Conservation (phyloP, 2,797 vertebrate species). For the Sebastes ruberrimus region DNA sequence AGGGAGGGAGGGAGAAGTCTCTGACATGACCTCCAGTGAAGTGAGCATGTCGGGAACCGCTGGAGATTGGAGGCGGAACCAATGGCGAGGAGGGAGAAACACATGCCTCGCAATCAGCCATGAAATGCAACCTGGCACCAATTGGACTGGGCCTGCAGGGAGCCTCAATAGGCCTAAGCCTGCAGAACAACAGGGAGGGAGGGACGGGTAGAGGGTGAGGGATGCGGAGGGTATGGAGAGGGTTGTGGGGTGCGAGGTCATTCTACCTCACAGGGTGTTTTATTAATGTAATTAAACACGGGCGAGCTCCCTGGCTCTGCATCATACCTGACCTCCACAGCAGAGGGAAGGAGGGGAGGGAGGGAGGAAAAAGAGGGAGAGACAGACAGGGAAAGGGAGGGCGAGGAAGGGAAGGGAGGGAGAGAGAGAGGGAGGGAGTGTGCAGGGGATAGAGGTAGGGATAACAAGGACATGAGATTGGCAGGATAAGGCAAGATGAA, state of each 20-base stretch:
- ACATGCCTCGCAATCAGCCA: constrained; percentile 78
- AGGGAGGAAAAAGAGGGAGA: constrained; percentile 22
- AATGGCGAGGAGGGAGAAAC: constrained; percentile 65
- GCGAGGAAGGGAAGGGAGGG: not conserved
- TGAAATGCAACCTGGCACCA: constrained; percentile 79
- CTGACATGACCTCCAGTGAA: constrained; percentile 79
- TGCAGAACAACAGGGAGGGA: constrained; percentile 53
- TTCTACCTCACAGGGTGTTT: constrained; percentile 77
- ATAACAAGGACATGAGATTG: constrained; percentile 77
- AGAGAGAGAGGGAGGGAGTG: constrained; percentile 10
- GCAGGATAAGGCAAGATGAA: constrained; percentile 75
- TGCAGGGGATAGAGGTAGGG: constrained; percentile 35
- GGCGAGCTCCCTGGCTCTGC: constrained; percentile 69
- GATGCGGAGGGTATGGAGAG: constrained; percentile 34
- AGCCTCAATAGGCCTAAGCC: constrained; percentile 51
- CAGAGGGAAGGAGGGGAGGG: constrained; percentile 32
- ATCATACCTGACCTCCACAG: constrained; percentile 77
- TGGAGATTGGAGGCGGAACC: constrained; percentile 73
- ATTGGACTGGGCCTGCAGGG: constrained; percentile 70
- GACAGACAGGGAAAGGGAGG: constrained; percentile 37
- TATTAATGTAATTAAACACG: constrained; percentile 84
- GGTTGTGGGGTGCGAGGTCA: constrained; percentile 71
- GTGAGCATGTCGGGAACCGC: constrained; percentile 73
- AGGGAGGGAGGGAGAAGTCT: constrained; percentile 65
- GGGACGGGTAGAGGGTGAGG: constrained; percentile 31